Evolutionary conservation across 1,140 invertebrate species (phyloP), one percentile per base, ranked within the genome.

Genomic region (Drosophila tani): DNA sequence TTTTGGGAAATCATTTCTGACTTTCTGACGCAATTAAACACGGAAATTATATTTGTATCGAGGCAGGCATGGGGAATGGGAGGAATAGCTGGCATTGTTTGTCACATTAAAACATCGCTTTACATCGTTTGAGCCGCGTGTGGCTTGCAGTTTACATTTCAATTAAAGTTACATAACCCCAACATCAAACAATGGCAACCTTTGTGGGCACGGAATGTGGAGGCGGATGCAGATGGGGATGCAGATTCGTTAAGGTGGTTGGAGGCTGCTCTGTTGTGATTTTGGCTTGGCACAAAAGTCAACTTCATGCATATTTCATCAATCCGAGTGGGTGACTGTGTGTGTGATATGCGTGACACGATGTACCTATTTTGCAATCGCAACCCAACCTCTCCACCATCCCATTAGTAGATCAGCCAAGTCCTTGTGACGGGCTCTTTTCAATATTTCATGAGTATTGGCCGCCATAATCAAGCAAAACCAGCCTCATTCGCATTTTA

Each of bases 281-380:
- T 87, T 87, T 80, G 74, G 83, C 64, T 80, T 88, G 51, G 58
- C 65, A 88, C 75, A 88, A 88, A 87, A 87, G 84, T 88, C 85
- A 88, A 84, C 87, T 88, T 84, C 84, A 88, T 88, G 84, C 84
- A 88, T 88, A 88, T 88, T 88, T 88, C 84, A 88, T 81, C 75
- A 88, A 71, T 69, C 63, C 66, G 45, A 45, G 47, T 67, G 63
- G 21, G 51, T 41, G 46, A 12, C 14, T 24, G 27, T 55, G 43
- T 32, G 12, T 41, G 45, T 38, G 29, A 46, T 41, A 77, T 66
- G 65, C 73, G 63, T 76, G 75, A 58, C 75, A 77, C 63, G 49
- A 67, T 66, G 63, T 66, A 40, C 14, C 53, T 24, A 40, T 6
- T 14, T 32, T 5, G 32, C 51, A 38, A 6, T 3, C 17, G n/a